Percentiles rank a stretch among this genome's conserved stretches.
Evolutionary conservation across 2,113 vertebrate species (phyloP).

Genomic region (Circaetus gallicus): DNA sequence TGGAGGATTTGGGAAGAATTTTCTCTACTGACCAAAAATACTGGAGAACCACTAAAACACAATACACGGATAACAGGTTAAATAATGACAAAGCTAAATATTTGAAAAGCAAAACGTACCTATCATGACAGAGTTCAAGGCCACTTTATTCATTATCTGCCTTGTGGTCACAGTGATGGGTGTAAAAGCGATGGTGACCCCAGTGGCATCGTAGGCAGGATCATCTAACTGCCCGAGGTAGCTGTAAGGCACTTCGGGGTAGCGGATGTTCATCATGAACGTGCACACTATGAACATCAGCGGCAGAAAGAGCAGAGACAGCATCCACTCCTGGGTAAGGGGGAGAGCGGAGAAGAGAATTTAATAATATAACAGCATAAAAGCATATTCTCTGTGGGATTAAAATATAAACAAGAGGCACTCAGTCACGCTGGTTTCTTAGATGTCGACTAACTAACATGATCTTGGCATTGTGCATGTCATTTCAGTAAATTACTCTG

Average conservation of each 20-base stretch:
- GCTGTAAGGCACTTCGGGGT: not conserved
- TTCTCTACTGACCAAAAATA: not conserved
- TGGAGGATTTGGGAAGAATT: not conserved
- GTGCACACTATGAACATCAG: rapidly evolving
- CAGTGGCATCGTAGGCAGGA: conserved; percentile 28
- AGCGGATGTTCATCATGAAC: rapidly evolving
- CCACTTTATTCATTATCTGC: conserved; percentile 61
- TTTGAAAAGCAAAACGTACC: not conserved
- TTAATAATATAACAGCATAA: rapidly evolving
- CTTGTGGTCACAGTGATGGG: conserved; percentile 18
- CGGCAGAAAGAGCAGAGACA: conserved; percentile 35
- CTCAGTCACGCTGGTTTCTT: rapidly evolving
- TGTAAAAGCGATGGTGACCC: conserved; percentile 27
- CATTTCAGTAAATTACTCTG: not conserved
- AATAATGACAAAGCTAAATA: not conserved
- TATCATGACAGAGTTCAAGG: conserved; percentile 37
- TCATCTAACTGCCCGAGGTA: conserved; percentile 36
- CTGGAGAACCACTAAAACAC: not conserved
- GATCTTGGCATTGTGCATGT: rapidly evolving
- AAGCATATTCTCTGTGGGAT: rapidly evolving
- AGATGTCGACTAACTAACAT: rapidly evolving
- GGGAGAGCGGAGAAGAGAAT: not conserved
- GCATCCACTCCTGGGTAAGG: conserved; percentile 54
- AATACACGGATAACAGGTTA: rapidly evolving
- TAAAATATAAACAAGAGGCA: not conserved